Evolutionary conservation across 1,140 invertebrate species (phyloP).

Genomic region (Campoletis sonorensis): DNA sequence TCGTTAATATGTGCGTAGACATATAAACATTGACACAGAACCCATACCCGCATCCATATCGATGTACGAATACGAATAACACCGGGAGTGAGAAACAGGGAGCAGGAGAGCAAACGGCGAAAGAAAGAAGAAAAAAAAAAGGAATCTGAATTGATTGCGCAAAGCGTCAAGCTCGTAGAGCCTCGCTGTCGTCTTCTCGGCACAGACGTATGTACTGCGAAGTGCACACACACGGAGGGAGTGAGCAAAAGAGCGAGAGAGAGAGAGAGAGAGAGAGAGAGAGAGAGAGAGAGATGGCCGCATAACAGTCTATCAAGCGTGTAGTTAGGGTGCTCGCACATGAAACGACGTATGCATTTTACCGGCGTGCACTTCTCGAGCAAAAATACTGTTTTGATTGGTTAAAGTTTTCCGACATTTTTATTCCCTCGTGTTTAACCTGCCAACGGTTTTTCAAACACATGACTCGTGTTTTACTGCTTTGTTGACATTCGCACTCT

Average conservation of each 20-base stretch:
- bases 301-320: background rate
- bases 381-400: no score
- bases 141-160: constrained; percentile 24
- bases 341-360: background rate
- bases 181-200: background rate
- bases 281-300: background rate
- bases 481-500: no score
- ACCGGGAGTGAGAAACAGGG: background rate
- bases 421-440: no score
- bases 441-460: no score
- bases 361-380: background rate
- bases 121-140: background rate
- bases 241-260: background rate
- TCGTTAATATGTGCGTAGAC: no score
- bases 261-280: background rate
- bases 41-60: background rate
- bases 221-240: constrained; percentile 16
- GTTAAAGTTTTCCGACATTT: no score
- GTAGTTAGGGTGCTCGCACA: background rate
- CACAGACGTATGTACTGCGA: background rate
- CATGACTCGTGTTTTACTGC: no score
- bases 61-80: background rate
- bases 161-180: constrained; percentile 5
- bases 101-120: background rate
- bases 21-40: background rate